A percentile compares a stretch with the other conserved stretches of the same genome.
phyloP scores from a whole-genome alignment of 2,888 invertebrate genomes.

The Neocrepidodera transversa region DNA sequence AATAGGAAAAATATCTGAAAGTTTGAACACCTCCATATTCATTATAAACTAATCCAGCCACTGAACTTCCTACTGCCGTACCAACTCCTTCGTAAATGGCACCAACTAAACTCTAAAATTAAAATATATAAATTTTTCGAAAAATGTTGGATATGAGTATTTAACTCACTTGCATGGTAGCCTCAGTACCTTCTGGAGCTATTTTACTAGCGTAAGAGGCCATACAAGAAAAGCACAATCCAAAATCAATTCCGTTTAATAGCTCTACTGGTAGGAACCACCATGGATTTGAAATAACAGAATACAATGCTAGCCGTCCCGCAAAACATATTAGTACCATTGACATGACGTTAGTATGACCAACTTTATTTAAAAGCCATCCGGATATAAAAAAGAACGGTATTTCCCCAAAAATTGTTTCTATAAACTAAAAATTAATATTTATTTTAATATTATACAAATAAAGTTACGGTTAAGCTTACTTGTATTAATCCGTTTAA shows the following conservation, averaged over 20 bases:
- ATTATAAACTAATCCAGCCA: conserved; percentile 14
- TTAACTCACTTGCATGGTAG: conserved; percentile 78
- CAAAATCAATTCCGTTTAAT: conserved; percentile 87
- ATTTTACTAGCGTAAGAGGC: conserved; percentile 85
- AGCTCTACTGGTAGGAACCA: conserved; percentile 84
- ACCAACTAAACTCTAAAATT: conserved; percentile 13
- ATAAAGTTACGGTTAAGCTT: not conserved
- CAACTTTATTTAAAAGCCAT: conserved; percentile 76
- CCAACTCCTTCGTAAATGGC: conserved; percentile 19
- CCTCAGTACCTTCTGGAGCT: conserved; percentile 83
- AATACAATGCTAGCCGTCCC: conserved; percentile 82
- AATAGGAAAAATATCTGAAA: conserved; percentile 13
- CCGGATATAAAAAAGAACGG: conserved; percentile 88
- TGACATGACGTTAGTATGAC: conserved; percentile 84
- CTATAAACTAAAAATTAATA: not conserved
- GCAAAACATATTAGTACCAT: conserved; percentile 82
- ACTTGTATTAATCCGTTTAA: conserved; percentile 12
- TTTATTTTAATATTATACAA: not conserved
- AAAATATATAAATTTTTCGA: not conserved
- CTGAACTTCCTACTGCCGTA: conserved; percentile 2
- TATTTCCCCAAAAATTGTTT: conserved; percentile 70
- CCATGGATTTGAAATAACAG: conserved; percentile 81
- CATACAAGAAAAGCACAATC: conserved; percentile 88
- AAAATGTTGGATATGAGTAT: not conserved
- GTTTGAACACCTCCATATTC: conserved; percentile 7